Percentiles rank a stretch among this genome's conserved stretches.
Conservation (phyloP, 2,888 invertebrate species). For the Drosophila leonis region DNA sequence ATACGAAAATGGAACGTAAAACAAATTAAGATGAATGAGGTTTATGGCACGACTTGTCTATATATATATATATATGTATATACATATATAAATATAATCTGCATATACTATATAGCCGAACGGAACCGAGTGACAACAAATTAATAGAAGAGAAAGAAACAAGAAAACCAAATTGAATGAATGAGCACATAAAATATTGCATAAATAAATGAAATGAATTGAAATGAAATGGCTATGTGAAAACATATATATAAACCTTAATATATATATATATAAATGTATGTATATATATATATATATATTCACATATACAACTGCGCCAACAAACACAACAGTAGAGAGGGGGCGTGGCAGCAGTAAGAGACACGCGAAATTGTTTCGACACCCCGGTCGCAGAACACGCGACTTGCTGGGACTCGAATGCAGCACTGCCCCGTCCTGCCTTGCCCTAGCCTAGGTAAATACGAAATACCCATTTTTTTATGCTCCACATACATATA, state of each 20-base stretch:
- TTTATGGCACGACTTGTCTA: constrained; percentile 66
- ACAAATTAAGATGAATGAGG: constrained; percentile 76
- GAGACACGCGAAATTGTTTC: constrained; percentile 77
- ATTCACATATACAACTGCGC: constrained; percentile 38
- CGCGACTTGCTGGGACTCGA: constrained; percentile 48
- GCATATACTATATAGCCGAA: too few relatives aligned
- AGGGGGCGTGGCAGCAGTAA: constrained; percentile 5
- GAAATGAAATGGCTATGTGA: constrained; percentile 77
- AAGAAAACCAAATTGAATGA: constrained; percentile 60
- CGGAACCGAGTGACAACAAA: constrained; percentile 64
- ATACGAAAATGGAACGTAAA: constrained; percentile 49
- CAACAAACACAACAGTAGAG: constrained; percentile 44
- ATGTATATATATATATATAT: constrained; percentile 26
- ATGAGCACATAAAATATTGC: constrained; percentile 77
- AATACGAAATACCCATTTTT: constrained; percentile 48
- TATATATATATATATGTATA: constrained; percentile 30
- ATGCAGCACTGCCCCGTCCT: constrained; percentile 11
- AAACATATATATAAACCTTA: constrained; percentile 38
- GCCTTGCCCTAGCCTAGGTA: constrained; percentile 53
- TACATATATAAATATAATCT: not conserved
- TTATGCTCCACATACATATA: constrained; percentile 24
- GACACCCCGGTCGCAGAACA: constrained; percentile 70
- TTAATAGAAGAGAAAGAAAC: constrained; percentile 54
- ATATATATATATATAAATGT: constrained; percentile 22
- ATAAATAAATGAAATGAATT: constrained; percentile 80